Conservation (phyloP, 2,888 invertebrate species). For the Rhabditoides inermis region DNA sequence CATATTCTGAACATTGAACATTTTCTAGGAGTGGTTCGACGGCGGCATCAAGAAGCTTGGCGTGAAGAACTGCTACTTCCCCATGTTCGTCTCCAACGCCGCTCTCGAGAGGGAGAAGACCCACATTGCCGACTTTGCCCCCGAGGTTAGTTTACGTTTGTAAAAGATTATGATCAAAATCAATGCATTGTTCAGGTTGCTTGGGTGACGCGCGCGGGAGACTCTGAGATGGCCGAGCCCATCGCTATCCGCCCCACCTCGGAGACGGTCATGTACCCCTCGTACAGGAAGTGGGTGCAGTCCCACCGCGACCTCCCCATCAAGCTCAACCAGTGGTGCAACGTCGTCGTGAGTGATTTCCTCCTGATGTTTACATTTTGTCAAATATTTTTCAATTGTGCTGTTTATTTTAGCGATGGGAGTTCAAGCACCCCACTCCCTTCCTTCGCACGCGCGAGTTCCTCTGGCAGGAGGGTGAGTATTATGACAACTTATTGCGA, state of each 20-base stretch:
- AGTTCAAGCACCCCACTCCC: conserved; percentile 98
- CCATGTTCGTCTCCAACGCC: conserved; percentile 84
- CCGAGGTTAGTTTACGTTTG: conserved; percentile 66
- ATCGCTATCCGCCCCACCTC: conserved; percentile 96
- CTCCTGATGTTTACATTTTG: too few relatives aligned
- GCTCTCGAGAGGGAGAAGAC: conserved; percentile 89
- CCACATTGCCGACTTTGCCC: conserved; percentile 96
- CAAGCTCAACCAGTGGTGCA: conserved; percentile 97
- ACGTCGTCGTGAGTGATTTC: conserved; percentile 84
- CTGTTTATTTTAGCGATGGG: conserved; percentile 74
- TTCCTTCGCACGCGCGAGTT: conserved; percentile 95
- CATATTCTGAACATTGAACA: neutral
- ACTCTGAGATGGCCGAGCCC: conserved; percentile 86
- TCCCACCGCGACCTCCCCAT: conserved; percentile 92
- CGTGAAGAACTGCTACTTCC: conserved; percentile 93
- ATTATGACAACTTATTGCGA: neutral
- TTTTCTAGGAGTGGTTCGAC: conserved; percentile 36
- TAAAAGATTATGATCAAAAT: neutral
- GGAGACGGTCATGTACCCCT: conserved; percentile 98
- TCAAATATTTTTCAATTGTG: neutral
- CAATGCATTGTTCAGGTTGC: conserved; percentile 61
- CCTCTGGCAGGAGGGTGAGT: conserved; percentile 93
- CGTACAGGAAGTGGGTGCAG: conserved; percentile 95
- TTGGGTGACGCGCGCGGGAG: conserved; percentile 87
- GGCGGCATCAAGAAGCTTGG: conserved; percentile 65